Base-by-base conservation (phyloP, 2,113 vertebrate species). In the Cnemophilus loriae region DNA sequence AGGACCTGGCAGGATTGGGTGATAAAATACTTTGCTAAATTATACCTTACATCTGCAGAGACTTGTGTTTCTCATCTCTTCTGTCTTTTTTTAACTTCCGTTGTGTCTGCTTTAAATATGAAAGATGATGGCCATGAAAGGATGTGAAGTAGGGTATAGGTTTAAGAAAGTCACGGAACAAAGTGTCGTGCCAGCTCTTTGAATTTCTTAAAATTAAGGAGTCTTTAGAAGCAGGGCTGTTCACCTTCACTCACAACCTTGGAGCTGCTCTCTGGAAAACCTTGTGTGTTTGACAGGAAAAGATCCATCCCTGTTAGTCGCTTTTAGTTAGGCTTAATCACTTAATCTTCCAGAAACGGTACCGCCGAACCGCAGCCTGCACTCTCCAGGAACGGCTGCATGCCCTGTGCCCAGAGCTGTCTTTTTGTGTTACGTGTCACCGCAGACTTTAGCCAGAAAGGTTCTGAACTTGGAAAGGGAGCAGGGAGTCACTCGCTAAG, bases 91-190 rank as follows among this genome's bases (percentile, higher is more conserved):
- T 95, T 8, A 93, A 90, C 73, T 93, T 96, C 75, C 22, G 4
- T 94, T 97, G 93, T 35, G 23, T 96, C 93, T 96, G 84, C 96
- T 98, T 97, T 97, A 98, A 97, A 95, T 95, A 97, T 97, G 94
- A 98, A 97, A 98, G 97, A 95, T 77, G 94, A 97, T 91, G 90
- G 94, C 95, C 96, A 97, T 97, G 96, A 98, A 98, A 98, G 97
- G 89, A 88, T 88, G 79, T 79, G 96, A 92, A 97, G 96, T 97
- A 92, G 89, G 85, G 83, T 96, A 78, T 47, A 73, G 94, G 88
- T 96, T 98, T 97, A 98, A 98, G 97, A 95, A 98, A 97, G 91
- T 95, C 95, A 95, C 64, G 97, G 97, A 97, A 98, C 98, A 98
- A 98, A 98, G 97, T 85, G 69, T 73, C 14, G 3, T 90, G 92